Evolutionary conservation across 2,888 invertebrate species (phyloP), one percentile per base, ranked within the genome.

Genomic region (Lycia hirtaria): DNA sequence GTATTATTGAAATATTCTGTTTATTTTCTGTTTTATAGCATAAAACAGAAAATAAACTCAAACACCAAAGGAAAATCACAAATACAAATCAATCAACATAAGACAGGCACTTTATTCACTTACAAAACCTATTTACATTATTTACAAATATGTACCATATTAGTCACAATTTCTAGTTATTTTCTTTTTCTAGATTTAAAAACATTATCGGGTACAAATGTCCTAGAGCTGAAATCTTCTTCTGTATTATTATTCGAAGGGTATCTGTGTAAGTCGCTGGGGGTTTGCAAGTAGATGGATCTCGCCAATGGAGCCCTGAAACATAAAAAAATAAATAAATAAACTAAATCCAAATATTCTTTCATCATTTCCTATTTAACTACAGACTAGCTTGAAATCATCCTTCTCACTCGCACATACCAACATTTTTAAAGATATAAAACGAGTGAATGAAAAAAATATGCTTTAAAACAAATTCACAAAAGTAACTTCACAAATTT

Each of bases 141-240:
- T 65, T 50, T 76, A 72, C 68, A 73, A 47, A 14, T n/a, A 41
- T 33, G 10, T 10, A 52, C 15, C 41, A 17, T 33, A 33, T 15
- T 10, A 19, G 9, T 1, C 19, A 32, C 10, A 12, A 24, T 9
- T 37, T 48, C 67, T 59, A 71, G 44, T 49, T 69, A 22, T 37
- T 71, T 38, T 87, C 85, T 66, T 87, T 85, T 52, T 87, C 86
- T 2, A 88, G 77, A 65, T 87, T 85, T 24, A 93, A 74, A 78
- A 96, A 96, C 94, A 96, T 95, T 67, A 95, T 94, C 2, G 95
- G 94, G 75, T 97, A 97, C 62, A 96, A 92, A 64, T 95, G 94
- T 3, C 97, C 97, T 20, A 97, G 87, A 61, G 93, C 94, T 12
- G 95, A 93, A 64, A 97, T 95, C 78, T 96, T 96, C 69, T 95